A percentile compares a stretch with the other conserved stretches of the same genome.
Conservation (phyloP, 2,797 vertebrate species). For the Zenarchopterus dispar region DNA sequence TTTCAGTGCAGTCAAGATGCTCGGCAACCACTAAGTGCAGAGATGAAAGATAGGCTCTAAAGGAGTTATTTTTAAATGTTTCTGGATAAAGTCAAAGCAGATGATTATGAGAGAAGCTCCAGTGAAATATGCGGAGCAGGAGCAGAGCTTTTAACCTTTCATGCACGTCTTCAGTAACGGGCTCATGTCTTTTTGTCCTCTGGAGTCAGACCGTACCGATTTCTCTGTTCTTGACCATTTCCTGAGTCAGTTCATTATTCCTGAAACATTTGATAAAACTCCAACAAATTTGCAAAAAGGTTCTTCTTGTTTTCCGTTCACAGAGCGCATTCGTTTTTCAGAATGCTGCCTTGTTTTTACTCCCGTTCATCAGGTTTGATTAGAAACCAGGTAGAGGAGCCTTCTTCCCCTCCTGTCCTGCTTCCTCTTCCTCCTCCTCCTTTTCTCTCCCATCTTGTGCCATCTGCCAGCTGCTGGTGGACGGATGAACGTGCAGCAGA, state of each 20-base stretch:
- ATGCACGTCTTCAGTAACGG: too few species aligned
- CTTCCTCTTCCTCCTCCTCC: conserved; percentile 20
- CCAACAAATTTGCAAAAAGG: conserved; percentile 20
- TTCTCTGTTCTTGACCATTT: conserved; percentile 1
- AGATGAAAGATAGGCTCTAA: background rate
- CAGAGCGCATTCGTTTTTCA: conserved; percentile 63
- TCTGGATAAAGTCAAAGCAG: too few species aligned
- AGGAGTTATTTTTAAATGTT: too few species aligned
- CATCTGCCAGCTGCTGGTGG: conserved; percentile 71
- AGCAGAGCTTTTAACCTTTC: too few species aligned
- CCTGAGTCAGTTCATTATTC: conserved; percentile 12
- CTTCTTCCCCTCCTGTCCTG: conserved; percentile 39
- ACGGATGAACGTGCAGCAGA: conserved; percentile 54
- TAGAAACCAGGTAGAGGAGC: conserved; percentile 34
- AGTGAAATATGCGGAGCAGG: too few species aligned
- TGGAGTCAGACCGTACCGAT: background rate
- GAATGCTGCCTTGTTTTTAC: conserved; percentile 34
- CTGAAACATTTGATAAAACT: conserved; percentile 2
- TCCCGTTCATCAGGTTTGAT: conserved; percentile 47
- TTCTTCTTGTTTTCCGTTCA: conserved; percentile 31
- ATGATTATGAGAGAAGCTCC: too few species aligned
- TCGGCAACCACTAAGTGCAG: background rate
- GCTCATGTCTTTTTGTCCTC: background rate
- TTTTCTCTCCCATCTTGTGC: conserved; percentile 18
- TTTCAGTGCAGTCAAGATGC: background rate